phyloP scores from a whole-genome alignment of 92 coral and sea anemone genomes.

The Umimayanthus kanabou region DNA sequence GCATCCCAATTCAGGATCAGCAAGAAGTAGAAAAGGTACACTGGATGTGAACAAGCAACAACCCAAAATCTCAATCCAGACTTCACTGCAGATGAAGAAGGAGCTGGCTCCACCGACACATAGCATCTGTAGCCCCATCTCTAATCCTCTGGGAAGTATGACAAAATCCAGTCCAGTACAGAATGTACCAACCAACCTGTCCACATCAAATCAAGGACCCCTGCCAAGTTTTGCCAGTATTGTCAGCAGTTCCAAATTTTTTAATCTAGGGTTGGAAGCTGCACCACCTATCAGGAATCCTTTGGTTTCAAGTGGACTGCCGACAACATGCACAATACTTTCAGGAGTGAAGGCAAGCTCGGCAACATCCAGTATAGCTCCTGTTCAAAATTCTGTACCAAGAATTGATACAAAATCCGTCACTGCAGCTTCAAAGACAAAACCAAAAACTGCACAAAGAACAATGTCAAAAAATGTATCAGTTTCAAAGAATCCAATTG shows the following conservation, averaged over 20 bases:
- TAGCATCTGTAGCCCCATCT: constrained; percentile 49
- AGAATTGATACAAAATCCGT: constrained; percentile 15
- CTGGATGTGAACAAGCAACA: constrained; percentile 20
- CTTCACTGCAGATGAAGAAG: constrained; percentile 30
- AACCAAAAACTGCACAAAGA: not conserved
- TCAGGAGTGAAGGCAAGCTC: not conserved
- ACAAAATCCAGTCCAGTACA: constrained; percentile 82
- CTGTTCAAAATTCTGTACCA: not conserved
- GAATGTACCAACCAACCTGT: constrained; percentile 84
- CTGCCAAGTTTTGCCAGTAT: constrained; percentile 90
- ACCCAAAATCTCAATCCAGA: constrained; percentile 5
- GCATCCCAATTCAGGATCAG: not conserved
- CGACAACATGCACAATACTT: not conserved
- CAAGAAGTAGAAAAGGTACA: constrained; percentile 9
- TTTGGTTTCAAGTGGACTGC: not conserved
- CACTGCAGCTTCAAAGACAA: not conserved
- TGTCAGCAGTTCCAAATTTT: constrained; percentile 86
- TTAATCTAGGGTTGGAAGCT: constrained; percentile 63
- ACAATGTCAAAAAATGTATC: not conserved
- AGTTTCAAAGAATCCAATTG: not conserved
- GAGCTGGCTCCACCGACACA: constrained; percentile 16
- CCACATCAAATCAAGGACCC: constrained; percentile 78
- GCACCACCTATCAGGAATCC: constrained; percentile 2
- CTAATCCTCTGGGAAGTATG: constrained; percentile 56
- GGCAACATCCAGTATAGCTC: not conserved